Conservation (phyloP, 2,797 vertebrate genomes). For the Garrulus glandarius region DNA sequence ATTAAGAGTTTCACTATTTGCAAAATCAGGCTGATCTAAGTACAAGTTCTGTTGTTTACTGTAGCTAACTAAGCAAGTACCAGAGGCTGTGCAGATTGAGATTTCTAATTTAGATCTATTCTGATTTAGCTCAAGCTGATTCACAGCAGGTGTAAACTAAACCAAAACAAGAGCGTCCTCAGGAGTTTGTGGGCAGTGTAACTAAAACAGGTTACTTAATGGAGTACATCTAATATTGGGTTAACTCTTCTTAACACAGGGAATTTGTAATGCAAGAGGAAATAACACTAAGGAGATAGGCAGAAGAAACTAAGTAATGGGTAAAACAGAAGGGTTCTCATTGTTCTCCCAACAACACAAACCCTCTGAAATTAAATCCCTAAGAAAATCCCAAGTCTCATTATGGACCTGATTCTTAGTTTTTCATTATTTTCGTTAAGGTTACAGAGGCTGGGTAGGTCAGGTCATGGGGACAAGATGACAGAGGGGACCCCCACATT, state of each 20-base stretch:
- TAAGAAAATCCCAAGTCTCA: background rate
- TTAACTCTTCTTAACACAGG: background rate
- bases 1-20: background rate
- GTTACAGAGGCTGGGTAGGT: background rate
- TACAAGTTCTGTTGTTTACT: background rate
- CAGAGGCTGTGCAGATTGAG: background rate
- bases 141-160: constrained; percentile 21
- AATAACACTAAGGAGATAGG: background rate
- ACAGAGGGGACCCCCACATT: background rate
- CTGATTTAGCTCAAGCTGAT: constrained; percentile 16
- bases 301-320: background rate
- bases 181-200: background rate
- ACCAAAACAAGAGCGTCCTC: background rate
- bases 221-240: background rate
- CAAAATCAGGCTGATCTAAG: background rate
- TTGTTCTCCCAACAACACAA: background rate
- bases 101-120: background rate
- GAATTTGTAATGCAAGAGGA: background rate
- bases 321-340: background rate
- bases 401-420: background rate
- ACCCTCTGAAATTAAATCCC: background rate
- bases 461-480: background rate
- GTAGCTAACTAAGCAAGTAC: constrained; percentile 15
- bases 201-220: background rate
- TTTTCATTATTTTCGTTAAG: background rate